Evolutionary conservation across 2,888 invertebrate species (phyloP).

Genomic region (Leucoma salicis): DNA sequence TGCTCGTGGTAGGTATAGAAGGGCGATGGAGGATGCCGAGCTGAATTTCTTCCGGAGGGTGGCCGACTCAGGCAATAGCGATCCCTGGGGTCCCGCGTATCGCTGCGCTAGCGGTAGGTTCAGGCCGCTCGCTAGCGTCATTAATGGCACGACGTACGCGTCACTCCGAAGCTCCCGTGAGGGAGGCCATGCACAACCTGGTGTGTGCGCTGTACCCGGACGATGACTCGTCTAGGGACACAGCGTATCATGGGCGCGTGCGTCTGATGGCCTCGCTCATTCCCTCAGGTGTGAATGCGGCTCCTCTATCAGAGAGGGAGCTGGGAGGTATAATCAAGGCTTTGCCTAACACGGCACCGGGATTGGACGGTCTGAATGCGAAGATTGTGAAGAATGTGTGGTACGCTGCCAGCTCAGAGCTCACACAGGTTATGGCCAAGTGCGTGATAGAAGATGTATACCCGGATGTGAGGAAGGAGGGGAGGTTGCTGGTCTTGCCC

Average conservation of each 20-base stretch:
- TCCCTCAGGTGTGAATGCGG: conserved; percentile 20
- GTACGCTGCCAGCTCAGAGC: conserved; percentile 13
- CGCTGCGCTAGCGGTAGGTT: conserved; percentile 19
- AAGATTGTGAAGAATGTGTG: conserved; percentile 25
- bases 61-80: background rate
- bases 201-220: conserved; percentile 34
- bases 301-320: conserved; percentile 1
- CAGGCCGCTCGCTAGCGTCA: conserved; percentile 19
- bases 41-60: background rate
- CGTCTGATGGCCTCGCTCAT: conserved; percentile 17
- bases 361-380: conserved; percentile 32
- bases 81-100: conserved; percentile 31
- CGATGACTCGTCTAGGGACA: conserved; percentile 21
- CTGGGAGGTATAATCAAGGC: conserved; percentile 18
- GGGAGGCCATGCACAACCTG: conserved; percentile 18
- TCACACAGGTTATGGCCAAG: conserved; percentile 6
- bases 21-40: conserved; percentile 8
- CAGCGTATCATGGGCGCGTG: conserved; percentile 24
- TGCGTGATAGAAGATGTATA: conserved; percentile 31
- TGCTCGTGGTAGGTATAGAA: conserved; percentile 4
- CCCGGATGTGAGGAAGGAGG: conserved; percentile 32
- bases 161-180: conserved; percentile 12
- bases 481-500: conserved; percentile 26
- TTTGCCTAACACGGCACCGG: conserved; percentile 36
- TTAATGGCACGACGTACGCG: conserved; percentile 12